Percentiles rank a stretch among this genome's conserved stretches.
These are phyloP conservation scores for Eilema depressum DNA, from an alignment of 2,888 invertebrate species.

Conservation along the genomic window DNA sequence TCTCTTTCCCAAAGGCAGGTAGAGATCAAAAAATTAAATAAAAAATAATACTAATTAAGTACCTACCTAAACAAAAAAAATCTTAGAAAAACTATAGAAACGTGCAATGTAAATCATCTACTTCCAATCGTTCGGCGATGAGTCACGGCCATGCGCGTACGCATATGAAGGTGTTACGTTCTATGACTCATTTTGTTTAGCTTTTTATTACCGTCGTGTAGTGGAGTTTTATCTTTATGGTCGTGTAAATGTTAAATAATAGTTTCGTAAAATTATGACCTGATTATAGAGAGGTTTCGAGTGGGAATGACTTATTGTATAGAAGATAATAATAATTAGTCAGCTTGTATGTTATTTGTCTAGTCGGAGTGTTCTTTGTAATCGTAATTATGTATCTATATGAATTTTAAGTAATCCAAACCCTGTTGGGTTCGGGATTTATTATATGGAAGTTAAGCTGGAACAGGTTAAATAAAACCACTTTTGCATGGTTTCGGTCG, in stretches of 20 bases:
- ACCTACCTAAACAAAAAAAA: neutral
- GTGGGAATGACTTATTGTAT: constrained; percentile 9
- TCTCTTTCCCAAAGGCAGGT: too few relatives aligned
- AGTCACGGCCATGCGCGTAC: constrained; percentile 44
- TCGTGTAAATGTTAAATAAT: constrained; percentile 28
- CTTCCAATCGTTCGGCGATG: constrained; percentile 26
- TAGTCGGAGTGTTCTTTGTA: neutral
- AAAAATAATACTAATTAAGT: neutral
- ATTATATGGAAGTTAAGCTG: too few relatives aligned
- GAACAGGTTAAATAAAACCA: too few relatives aligned
- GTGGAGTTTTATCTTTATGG: constrained; percentile 30
- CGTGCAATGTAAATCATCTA: constrained; percentile 47
- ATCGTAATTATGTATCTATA: neutral
- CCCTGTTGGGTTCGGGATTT: neutral
- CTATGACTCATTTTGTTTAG: constrained; percentile 49
- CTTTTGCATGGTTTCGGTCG: too few relatives aligned
- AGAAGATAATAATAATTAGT: neutral
- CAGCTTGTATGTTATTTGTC: neutral
- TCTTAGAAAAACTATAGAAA: constrained; percentile 19
- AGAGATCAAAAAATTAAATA: too few relatives aligned
- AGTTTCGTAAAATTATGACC: constrained; percentile 25
- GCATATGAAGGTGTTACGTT: constrained; percentile 48
- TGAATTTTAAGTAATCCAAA: neutral
- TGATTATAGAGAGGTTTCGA: constrained; percentile 21
- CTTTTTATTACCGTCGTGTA: constrained; percentile 49